Base-by-base conservation (phyloP, 2,888 invertebrate species). In the Drosophila multiciliata region DNA sequence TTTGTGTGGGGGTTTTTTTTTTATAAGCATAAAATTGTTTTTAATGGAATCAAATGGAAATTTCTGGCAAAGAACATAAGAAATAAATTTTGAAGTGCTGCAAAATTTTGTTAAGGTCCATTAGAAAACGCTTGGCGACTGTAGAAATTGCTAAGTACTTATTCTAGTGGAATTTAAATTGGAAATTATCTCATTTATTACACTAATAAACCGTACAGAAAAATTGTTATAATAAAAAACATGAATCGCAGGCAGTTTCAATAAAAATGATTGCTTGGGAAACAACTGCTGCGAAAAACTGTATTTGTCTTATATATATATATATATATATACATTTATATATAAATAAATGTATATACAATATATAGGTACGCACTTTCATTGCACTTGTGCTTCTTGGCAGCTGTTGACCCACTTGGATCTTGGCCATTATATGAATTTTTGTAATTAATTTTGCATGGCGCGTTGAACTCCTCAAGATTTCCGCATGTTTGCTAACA, bases 361-460 rank as follows among this genome's bases (percentile, higher is more conserved):
- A 6, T 38, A 17, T 48, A 26, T 48, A 36, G 35, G 36, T 50
- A 42, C 68, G 72, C 75, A 80, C 35, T 72, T 73, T 69, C 61
- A 59, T 45, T 64, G 70, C 70, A 36, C 48, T 53, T 69, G 66
- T 60, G 69, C 57, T 76, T 66, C 38, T 64, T 69, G 59, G 54
- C 71, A 63, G 77, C 77, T 61, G 84, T 89, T 90, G 91, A 87
- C 91, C 91, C 88, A 91, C 70, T 91, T 91, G 91, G 91, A 90
- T 80, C 80, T 59, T 62, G 70, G 91, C 91, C 91, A 91, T 90
- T 85, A 81, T 86, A 78, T 82, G 82, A 85, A 88, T 90, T 78
- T 78, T 83, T 86, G 82, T 84, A 91, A 90, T 91, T 91, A 89
- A 91, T 91, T 85, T 83, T 80, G 23, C 67, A 70, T 60, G 78